Evolutionary conservation across 2,113 vertebrate species (phyloP).

Genomic region (Daubentonia madagascariensis): DNA sequence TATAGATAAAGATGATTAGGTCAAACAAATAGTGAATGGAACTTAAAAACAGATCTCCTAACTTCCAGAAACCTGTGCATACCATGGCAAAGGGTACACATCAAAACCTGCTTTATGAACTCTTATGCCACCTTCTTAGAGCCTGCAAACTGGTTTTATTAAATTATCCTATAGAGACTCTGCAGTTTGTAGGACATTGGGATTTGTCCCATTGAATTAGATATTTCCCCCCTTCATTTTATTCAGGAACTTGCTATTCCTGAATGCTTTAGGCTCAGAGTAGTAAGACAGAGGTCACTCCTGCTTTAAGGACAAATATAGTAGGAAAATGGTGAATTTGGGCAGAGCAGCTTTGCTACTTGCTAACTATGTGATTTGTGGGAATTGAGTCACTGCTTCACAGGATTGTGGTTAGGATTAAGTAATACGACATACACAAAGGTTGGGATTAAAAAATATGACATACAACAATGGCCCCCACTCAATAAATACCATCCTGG

Average conservation of each 20-base stretch:
- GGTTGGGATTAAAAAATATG: no score
- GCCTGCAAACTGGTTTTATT: neutral
- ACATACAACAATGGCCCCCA: fast-evolving
- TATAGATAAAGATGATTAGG: neutral
- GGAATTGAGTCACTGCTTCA: neutral
- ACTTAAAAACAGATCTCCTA: neutral
- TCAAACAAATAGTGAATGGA: neutral
- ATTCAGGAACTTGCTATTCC: neutral
- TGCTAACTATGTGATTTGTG: neutral
- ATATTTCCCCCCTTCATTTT: neutral
- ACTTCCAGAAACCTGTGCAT: neutral
- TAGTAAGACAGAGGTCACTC: neutral
- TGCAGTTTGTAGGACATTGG: neutral
- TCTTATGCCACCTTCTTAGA: neutral
- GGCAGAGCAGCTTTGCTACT: neutral
- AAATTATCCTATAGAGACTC: neutral
- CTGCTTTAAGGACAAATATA: neutral
- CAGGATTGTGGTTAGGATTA: neutral
- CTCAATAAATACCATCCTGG: neutral
- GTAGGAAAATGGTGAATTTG: neutral
- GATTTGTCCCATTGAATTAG: no score
- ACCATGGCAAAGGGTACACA: no score
- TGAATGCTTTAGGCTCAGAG: fast-evolving
- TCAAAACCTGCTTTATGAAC: neutral
- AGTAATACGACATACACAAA: fast-evolving